Evolutionary conservation across 2,888 invertebrate genomes (phyloP).

Genomic region (Eudasyphora cyanicolor): DNA sequence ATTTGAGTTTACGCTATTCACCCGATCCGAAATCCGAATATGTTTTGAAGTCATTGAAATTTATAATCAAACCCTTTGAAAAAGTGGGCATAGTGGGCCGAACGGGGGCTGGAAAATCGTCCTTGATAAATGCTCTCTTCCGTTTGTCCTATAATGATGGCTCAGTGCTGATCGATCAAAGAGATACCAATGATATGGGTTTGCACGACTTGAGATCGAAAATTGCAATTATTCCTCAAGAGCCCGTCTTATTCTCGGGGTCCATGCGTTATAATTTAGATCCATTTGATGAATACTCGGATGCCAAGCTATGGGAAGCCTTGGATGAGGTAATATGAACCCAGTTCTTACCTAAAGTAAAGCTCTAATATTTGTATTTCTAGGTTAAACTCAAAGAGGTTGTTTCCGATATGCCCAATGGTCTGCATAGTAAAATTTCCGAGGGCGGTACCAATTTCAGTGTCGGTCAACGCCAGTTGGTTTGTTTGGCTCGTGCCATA

Average conservation of each 20-base stretch:
- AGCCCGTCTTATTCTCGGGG: slow-evolving; percentile 92
- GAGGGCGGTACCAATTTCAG: slow-evolving; percentile 92
- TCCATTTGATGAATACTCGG: no score
- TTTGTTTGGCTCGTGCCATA: slow-evolving; percentile 94
- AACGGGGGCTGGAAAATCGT: slow-evolving; percentile 88
- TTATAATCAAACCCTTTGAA: slow-evolving; percentile 83
- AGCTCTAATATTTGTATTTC: background rate
- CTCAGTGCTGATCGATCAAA: slow-evolving; percentile 91
- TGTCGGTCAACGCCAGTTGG: slow-evolving; percentile 93
- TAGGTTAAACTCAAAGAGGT: slow-evolving; percentile 84
- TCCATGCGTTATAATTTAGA: no score
- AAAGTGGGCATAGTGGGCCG: no score
- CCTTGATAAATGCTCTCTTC: slow-evolving; percentile 85
- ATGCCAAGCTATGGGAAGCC: slow-evolving; percentile 93
- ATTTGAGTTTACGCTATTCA: slow-evolving; percentile 87
- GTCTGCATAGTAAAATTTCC: slow-evolving; percentile 86
- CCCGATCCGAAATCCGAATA: slow-evolving; percentile 85
- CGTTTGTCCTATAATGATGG: no score
- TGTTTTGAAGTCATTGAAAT: slow-evolving; percentile 87
- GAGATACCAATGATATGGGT: slow-evolving; percentile 86
- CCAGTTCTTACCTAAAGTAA: no score
- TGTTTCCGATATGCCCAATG: slow-evolving; percentile 84
- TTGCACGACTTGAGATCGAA: slow-evolving; percentile 87
- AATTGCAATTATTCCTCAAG: slow-evolving; percentile 92
- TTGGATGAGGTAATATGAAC: slow-evolving; percentile 84